Base-by-base conservation (phyloP, 2,797 vertebrate species). In the Cynopterus sphinx region DNA sequence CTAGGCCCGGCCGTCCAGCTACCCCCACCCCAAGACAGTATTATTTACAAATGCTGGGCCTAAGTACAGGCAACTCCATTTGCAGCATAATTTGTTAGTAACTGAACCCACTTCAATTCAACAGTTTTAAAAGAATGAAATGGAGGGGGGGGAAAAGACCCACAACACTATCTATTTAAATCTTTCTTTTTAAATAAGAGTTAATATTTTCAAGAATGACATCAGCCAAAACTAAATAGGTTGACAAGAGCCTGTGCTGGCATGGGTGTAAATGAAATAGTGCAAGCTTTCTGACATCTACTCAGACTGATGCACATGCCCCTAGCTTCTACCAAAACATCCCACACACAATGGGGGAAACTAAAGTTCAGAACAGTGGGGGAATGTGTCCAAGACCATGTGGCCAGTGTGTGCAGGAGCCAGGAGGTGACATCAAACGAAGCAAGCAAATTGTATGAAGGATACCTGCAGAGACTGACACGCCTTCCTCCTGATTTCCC, bases 91-190 rank as follows among this genome's bases (percentile, higher is more conserved):
- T 36, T 51, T 94, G 36, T 87, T 70, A 89, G 51, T 83, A 83
- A 95, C 39, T 59, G 39, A 78, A 67, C 12, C 22, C 41, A 88
- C 31, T 79, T 87, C 16, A 39, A 17, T 70, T 91, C 17, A 53
- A 96, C 49, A 55, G 1, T 36, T 51, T 89, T 53, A 33, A 79
- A 94, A 81, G 28, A 94, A 87, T 59, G 59, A 71, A 91, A 26
- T 55, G n/a, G 21, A 83, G 83, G 33, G 53, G 90, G 61, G 57
- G 46, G 46, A 6, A 39, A 68, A 10, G 15, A 31, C 11, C 12
- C 41, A 73, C 31, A 49, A 59, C 33, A 84, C 0, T 53, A 11
- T 61, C 46, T 83, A 31, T 26, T 92, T 84, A 94, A 92, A 77
- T 85, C 49, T 88, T 83, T 22, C 51, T 21, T 65, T 91, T 89